These are phyloP conservation scores for Aepyceros melampus DNA, from an alignment of 2,113 vertebrate species.

Conservation along the genomic window DNA sequence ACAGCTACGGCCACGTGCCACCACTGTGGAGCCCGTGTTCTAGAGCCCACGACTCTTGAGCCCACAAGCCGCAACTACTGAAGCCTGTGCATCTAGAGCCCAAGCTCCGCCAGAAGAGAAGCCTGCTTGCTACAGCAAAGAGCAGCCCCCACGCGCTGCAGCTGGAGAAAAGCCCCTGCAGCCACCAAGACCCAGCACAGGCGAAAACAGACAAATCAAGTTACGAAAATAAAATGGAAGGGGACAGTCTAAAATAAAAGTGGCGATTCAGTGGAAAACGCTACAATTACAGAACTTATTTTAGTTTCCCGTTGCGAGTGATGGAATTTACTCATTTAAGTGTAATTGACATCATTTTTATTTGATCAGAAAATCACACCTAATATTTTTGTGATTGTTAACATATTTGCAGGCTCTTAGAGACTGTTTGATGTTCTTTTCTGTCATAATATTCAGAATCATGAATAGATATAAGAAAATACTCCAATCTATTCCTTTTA, in stretches of 20 bases:
- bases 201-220: neutral
- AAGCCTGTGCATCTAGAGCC: rapidly evolving
- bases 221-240: neutral
- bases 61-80: rapidly evolving
- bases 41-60: neutral
- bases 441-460: neutral
- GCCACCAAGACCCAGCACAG: neutral
- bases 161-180: rapidly evolving
- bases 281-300: neutral
- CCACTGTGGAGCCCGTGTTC: rapidly evolving
- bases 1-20: neutral
- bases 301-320: neutral
- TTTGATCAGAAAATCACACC: neutral
- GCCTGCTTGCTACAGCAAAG: neutral
- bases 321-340: neutral
- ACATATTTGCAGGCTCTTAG: neutral
- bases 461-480: neutral
- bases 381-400: neutral
- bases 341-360: neutral
- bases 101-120: neutral
- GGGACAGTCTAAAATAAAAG: neutral
- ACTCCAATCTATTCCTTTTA: neutral
- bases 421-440: neutral
- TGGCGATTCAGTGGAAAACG: neutral
- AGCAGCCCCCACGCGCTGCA: rapidly evolving